A percentile compares a stretch with the other conserved stretches of the same genome.
phyloP scores from a whole-genome alignment of 1,140 invertebrate species.

The Drosophila tsacasi region DNA sequence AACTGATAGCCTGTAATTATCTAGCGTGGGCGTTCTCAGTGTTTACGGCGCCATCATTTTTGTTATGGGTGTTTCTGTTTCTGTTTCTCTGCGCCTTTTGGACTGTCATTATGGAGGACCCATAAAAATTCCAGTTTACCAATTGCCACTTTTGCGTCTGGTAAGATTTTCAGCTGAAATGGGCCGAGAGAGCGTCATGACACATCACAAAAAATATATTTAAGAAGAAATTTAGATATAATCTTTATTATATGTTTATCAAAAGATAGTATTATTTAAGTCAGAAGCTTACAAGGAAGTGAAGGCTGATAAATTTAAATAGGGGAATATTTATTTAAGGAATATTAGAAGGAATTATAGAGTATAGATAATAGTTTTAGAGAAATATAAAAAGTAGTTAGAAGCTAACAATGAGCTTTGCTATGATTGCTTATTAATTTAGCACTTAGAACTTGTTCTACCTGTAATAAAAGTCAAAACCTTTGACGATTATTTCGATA shows the following conservation, averaged over 20 bases:
- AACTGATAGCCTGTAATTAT: slow-evolving; percentile 72
- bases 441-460: neutral
- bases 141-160: slow-evolving; percentile 28
- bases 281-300: too few relatives aligned
- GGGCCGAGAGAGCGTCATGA: too few relatives aligned
- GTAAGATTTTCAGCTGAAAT: slow-evolving; percentile 17
- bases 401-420: neutral
- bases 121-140: slow-evolving; percentile 36
- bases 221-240: too few relatives aligned
- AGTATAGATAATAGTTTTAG: too few relatives aligned
- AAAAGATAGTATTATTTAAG: neutral
- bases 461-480: neutral
- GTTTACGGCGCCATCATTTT: slow-evolving; percentile 52
- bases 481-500: slow-evolving; percentile 33
- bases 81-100: slow-evolving; percentile 21
- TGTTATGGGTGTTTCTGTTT: slow-evolving; percentile 36
- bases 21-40: slow-evolving; percentile 64
- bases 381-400: neutral
- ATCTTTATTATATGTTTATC: neutral
- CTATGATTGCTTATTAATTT: slow-evolving; percentile 6
- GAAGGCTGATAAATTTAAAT: too few relatives aligned
- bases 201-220: neutral
- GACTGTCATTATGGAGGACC: slow-evolving; percentile 40
- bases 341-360: too few relatives aligned
- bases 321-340: too few relatives aligned